These are phyloP conservation scores for Leucoraja ocellata DNA, from an alignment of 2,797 vertebrate species.

Conservation along the genomic window DNA sequence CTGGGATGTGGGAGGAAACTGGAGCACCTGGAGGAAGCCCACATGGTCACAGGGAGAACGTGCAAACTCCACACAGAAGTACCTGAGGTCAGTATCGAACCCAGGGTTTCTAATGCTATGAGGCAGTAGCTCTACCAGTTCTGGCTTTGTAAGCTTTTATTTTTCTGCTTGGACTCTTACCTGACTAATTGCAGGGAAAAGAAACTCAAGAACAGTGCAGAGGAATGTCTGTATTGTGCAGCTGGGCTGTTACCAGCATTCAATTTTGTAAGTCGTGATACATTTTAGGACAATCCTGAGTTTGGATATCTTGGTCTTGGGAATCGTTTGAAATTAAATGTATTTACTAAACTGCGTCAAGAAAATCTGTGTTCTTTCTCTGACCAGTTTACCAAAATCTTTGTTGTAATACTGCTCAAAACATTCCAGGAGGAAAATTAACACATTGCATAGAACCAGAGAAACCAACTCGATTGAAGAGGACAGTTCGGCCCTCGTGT, in stretches of 20 bases:
- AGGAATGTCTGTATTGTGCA: neutral
- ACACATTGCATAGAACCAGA: neutral
- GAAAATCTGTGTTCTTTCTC: neutral
- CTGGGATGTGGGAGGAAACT: too few species aligned
- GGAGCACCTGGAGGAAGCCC: too few species aligned
- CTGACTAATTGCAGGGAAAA: neutral
- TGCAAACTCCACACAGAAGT: too few species aligned
- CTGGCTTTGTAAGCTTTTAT: neutral
- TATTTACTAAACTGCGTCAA: neutral
- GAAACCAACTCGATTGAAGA: too few species aligned
- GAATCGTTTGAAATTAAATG: neutral
- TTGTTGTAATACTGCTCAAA: neutral
- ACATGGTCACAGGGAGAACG: too few species aligned
- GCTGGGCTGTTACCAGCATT: neutral
- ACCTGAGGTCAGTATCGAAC: too few species aligned
- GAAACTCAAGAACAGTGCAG: neutral
- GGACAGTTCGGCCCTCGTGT: too few species aligned
- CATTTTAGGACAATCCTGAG: neutral
- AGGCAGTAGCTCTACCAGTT: too few species aligned
- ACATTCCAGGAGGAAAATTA: neutral
- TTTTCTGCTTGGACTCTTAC: neutral
- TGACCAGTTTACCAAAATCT: neutral
- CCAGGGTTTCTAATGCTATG: too few species aligned
- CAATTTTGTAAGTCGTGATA: neutral
- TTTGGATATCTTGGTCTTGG: neutral